phyloP scores from a whole-genome alignment of 2,888 invertebrate species.

The Pheosia tremula region DNA sequence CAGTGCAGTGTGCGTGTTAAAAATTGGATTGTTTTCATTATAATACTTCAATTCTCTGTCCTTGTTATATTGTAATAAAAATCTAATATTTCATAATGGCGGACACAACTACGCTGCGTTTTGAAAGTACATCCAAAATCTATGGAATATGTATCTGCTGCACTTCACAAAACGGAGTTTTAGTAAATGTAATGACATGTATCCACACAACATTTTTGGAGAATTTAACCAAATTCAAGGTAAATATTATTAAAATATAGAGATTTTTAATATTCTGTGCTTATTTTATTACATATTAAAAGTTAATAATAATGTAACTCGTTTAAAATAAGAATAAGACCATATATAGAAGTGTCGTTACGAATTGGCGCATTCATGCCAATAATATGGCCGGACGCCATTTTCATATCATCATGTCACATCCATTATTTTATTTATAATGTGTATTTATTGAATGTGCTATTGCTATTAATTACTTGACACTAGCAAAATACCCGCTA shows the following conservation, averaged over 20 bases:
- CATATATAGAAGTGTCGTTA: constrained; percentile 40
- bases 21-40: background rate
- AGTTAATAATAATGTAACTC: background rate
- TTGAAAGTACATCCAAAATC: background rate
- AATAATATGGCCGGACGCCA: constrained; percentile 44
- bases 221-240: constrained; percentile 47
- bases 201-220: constrained; percentile 53
- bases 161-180: constrained; percentile 38
- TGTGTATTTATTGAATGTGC: too few relatives aligned
- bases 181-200: constrained; percentile 51
- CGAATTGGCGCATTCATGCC: constrained; percentile 46
- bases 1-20: background rate
- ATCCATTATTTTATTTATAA: too few relatives aligned
- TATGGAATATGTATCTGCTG: constrained; percentile 54
- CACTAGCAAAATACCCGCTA: too few relatives aligned
- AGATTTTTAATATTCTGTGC: background rate
- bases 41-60: too few relatives aligned
- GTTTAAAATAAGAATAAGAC: background rate
- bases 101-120: background rate
- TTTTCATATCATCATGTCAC: too few relatives aligned
- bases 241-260: constrained; percentile 25
- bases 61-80: background rate
- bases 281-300: background rate
- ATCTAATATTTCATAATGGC: constrained; percentile 3
- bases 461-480: too few relatives aligned